Conservation (phyloP, 2,113 vertebrate genomes). For the Lontra canadensis region DNA sequence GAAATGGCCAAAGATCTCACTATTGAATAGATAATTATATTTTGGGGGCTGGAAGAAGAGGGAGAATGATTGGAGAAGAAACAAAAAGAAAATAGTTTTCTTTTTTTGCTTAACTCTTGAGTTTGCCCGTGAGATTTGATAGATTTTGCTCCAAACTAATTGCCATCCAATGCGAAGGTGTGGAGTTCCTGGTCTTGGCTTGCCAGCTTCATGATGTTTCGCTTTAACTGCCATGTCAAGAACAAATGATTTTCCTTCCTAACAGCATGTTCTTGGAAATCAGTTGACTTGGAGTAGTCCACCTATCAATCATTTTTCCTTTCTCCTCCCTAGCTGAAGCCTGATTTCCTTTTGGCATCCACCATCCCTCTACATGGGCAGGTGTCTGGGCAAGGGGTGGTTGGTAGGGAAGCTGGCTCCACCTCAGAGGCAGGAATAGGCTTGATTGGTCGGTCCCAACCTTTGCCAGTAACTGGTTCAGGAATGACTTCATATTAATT, state of each 20-base stretch:
- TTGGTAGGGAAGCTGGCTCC: not conserved
- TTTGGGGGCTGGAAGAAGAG: not conserved
- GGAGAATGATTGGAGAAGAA: not conserved
- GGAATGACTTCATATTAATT: not conserved
- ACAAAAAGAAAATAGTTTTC: not conserved
- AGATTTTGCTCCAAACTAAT: not conserved
- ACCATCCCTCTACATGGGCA: not conserved
- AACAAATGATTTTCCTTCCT: not conserved
- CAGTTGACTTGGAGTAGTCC: not conserved
- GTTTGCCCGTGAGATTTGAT: conserved; percentile 8
- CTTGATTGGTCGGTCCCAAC: not conserved
- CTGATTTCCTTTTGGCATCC: not conserved
- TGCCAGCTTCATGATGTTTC: not conserved
- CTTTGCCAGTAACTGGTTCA: not conserved
- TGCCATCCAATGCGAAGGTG: not conserved
- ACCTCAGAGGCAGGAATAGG: not conserved
- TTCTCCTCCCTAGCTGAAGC: not conserved
- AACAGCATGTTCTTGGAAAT: not conserved
- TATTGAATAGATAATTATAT: conserved; percentile 6
- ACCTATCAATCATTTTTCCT: not conserved
- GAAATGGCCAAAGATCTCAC: not conserved
- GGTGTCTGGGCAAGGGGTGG: not conserved
- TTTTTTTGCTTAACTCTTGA: not conserved
- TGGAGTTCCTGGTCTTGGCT: not conserved
- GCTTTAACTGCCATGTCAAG: not conserved